phyloP scores from a whole-genome alignment of 2,797 vertebrate species.

The Clarias fuscus region DNA sequence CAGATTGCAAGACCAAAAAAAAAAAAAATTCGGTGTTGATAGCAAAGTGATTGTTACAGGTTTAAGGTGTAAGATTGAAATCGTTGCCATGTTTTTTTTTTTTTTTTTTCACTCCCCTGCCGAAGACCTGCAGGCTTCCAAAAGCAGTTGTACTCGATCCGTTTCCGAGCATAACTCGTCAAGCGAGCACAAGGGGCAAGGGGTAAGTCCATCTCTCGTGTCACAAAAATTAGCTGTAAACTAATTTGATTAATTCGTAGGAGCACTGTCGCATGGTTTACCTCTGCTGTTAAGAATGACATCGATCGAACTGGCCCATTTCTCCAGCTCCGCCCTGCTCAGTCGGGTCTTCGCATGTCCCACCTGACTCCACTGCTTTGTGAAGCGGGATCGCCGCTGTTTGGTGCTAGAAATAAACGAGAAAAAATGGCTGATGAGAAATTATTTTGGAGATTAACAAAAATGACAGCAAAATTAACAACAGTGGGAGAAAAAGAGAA shows the following conservation, averaged over 20 bases:
- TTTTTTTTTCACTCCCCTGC: neutral
- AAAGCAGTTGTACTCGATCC: neutral
- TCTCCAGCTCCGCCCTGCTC: slow-evolving; percentile 68
- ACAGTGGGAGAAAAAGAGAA: neutral
- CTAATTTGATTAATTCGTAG: neutral
- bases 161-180: neutral
- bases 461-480: neutral
- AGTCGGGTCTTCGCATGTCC: slow-evolving; percentile 66
- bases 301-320: slow-evolving; percentile 74
- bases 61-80: neutral
- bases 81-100: neutral
- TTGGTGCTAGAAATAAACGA: slow-evolving; percentile 38
- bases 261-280: slow-evolving; percentile 59
- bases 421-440: neutral
- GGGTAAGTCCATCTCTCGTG: neutral
- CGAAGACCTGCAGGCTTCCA: neutral
- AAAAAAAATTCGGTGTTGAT: neutral
- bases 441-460: neutral
- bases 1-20: neutral
- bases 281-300: slow-evolving; percentile 71
- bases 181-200: neutral
- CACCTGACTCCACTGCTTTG: slow-evolving; percentile 77
- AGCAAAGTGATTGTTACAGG: neutral
- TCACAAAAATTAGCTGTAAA: neutral
- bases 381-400: slow-evolving; percentile 73